Conservation (phyloP, 64 coral and sea anemone species). For the Dendrophyllia cribrosa region DNA sequence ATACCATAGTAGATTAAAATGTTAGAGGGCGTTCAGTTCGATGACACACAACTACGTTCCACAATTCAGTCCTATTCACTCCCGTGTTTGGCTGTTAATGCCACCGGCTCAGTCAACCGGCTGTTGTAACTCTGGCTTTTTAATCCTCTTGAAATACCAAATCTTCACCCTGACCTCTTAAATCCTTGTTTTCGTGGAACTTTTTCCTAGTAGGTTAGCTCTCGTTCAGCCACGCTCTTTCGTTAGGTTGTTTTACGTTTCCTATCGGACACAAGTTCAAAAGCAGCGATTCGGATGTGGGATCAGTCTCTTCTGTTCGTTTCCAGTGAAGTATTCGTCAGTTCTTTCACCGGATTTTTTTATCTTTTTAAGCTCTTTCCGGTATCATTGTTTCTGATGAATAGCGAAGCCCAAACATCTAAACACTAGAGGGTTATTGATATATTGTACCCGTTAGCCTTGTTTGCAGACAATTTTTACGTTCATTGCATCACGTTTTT, state of each 20-base stretch:
- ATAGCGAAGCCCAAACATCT: conserved; percentile 11
- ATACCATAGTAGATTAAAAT: conserved; percentile 11
- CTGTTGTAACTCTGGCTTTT: background rate
- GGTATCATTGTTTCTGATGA: conserved; percentile 33
- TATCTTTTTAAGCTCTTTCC: conserved; percentile 36
- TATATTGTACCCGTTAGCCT: background rate
- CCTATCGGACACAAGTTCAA: background rate
- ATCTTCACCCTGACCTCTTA: background rate
- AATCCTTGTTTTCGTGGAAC: background rate
- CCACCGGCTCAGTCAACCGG: background rate
- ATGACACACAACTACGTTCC: background rate
- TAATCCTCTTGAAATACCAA: conserved; percentile 1
- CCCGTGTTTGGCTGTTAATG: background rate
- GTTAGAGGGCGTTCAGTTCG: background rate
- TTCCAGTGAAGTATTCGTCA: background rate
- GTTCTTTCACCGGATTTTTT: conserved; percentile 12
- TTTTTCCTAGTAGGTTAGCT: background rate
- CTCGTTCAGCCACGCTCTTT: background rate
- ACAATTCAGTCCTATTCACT: background rate
- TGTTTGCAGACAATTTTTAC: conserved; percentile 28
- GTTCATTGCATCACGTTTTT: background rate
- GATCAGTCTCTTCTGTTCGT: background rate
- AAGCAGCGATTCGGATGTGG: background rate
- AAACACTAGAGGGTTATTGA: background rate
- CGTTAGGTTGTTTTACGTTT: background rate